phyloP scores from a whole-genome alignment of 2,113 vertebrate genomes.

The Egretta garzetta region DNA sequence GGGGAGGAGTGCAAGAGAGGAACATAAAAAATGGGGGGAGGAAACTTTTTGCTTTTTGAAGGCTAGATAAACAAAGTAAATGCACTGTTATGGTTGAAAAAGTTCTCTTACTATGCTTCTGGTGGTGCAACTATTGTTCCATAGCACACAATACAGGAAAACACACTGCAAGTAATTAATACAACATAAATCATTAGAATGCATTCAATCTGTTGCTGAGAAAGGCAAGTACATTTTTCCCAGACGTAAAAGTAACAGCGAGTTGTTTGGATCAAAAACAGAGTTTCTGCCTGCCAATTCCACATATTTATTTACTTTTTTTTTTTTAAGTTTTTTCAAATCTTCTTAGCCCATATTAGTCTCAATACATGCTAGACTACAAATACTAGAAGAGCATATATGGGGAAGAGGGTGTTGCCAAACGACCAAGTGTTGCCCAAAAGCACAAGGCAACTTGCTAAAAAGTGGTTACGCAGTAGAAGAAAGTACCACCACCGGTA shows the following conservation, averaged over 20 bases:
- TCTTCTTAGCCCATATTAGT: neutral
- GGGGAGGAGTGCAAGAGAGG: neutral
- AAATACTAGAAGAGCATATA: neutral
- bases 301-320: neutral
- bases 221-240: neutral
- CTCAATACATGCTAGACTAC: neutral
- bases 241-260: neutral
- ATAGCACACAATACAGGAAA: neutral
- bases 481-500: accelerated
- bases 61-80: neutral
- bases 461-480: neutral
- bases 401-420: neutral
- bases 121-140: neutral
- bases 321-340: neutral
- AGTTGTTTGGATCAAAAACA: neutral
- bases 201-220: neutral
- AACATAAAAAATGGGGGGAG: neutral
- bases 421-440: neutral
- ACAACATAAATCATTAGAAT: neutral
- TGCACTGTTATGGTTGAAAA: neutral
- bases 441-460: neutral
- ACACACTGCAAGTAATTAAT: neutral
- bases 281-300: neutral
- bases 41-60: neutral
- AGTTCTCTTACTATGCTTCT: neutral